These are phyloP conservation scores for Astyanax mexicanus DNA, from an alignment of 2,797 vertebrate species.

Conservation along the genomic window DNA sequence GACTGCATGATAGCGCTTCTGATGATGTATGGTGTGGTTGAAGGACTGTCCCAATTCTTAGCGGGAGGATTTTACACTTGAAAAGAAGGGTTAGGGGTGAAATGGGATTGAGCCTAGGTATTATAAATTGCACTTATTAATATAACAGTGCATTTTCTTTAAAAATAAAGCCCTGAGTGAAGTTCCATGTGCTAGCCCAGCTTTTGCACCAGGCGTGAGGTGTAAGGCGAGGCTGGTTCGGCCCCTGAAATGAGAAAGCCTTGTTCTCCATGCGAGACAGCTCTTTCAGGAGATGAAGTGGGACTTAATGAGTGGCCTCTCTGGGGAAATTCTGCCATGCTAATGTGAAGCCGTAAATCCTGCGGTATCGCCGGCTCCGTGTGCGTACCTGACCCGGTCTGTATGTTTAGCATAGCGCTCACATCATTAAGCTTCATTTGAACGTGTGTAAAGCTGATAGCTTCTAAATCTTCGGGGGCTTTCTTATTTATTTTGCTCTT, in stretches of 20 bases:
- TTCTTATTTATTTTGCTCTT: slow-evolving; percentile 1
- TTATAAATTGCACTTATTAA: slow-evolving; percentile 41
- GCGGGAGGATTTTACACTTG: too few species aligned
- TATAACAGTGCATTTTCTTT: slow-evolving; percentile 31
- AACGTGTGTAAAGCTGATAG: slow-evolving; percentile 35
- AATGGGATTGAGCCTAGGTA: slow-evolving; percentile 47
- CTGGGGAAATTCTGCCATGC: slow-evolving; percentile 17
- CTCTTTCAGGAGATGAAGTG: slow-evolving; percentile 21
- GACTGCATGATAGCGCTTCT: too few species aligned
- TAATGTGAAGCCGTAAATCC: neutral
- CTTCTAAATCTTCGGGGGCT: slow-evolving; percentile 14
- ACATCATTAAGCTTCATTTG: slow-evolving; percentile 27
- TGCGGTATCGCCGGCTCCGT: neutral
- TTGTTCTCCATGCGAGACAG: slow-evolving; percentile 13
- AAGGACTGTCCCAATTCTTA: too few species aligned
- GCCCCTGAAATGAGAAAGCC: neutral
- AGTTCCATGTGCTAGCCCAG: neutral
- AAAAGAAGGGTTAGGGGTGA: too few species aligned
- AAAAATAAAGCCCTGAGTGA: slow-evolving; percentile 18
- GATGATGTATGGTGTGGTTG: too few species aligned
- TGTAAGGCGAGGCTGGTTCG: slow-evolving; percentile 16
- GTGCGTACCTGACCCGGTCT: neutral
- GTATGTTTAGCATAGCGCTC: neutral
- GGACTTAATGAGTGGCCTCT: slow-evolving; percentile 25
- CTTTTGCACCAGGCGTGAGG: neutral